A percentile compares a stretch with the other conserved stretches of the same genome.
Evolutionary conservation across 2,888 invertebrate species (phyloP).

Genomic region (Labia minor): DNA sequence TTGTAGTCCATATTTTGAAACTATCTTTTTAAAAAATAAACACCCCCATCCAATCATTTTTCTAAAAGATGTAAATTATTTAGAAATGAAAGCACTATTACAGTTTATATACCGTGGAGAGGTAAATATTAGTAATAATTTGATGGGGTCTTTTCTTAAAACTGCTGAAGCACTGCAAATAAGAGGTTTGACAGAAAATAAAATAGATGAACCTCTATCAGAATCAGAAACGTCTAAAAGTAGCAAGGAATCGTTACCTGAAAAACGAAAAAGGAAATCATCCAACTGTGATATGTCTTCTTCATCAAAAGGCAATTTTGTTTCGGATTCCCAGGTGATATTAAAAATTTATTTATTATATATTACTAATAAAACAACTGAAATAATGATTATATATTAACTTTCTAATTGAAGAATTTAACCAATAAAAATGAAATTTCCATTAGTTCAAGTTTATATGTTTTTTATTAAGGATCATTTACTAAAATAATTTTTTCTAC

Average conservation of each 20-base stretch:
- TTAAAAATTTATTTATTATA: too few relatives aligned
- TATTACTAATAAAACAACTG: too few relatives aligned
- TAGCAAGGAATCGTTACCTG: slow-evolving; percentile 39
- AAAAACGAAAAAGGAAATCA: slow-evolving; percentile 53
- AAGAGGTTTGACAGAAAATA: slow-evolving; percentile 75
- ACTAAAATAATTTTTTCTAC: too few relatives aligned
- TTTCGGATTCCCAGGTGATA: slow-evolving; percentile 54
- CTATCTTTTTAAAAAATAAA: slow-evolving; percentile 74
- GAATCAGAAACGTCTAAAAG: slow-evolving; percentile 34
- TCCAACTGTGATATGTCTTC: slow-evolving; percentile 56
- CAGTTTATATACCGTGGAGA: slow-evolving; percentile 90
- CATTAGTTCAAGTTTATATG: too few relatives aligned
- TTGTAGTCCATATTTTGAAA: slow-evolving; percentile 90
- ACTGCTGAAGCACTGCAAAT: slow-evolving; percentile 86
- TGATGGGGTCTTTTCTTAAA: slow-evolving; percentile 81
- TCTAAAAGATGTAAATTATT: slow-evolving; percentile 81
- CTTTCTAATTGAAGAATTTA: too few relatives aligned
- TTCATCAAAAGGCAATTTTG: slow-evolving; percentile 52
- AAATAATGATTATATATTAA: too few relatives aligned
- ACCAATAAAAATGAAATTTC: too few relatives aligned
- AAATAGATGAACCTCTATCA: slow-evolving; percentile 34
- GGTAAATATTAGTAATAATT: slow-evolving; percentile 84
- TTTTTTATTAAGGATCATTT: too few relatives aligned
- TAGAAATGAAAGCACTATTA: slow-evolving; percentile 78
- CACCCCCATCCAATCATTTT: slow-evolving; percentile 89